Evolutionary conservation across 2,797 vertebrate species (phyloP).

Genomic region (Yasuhikotakia modesta): DNA sequence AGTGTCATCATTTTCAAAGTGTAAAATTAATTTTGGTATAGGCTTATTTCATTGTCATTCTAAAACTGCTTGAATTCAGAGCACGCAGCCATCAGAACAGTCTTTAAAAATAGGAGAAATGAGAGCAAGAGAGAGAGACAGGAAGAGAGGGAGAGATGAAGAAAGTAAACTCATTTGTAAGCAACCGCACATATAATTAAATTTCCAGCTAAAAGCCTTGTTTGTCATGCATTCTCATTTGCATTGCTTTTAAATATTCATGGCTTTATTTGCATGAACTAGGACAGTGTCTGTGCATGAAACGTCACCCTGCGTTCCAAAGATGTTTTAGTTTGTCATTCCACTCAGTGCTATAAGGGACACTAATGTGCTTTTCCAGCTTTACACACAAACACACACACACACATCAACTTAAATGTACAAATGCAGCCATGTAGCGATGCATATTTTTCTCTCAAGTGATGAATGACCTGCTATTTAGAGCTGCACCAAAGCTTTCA

Average conservation of each 20-base stretch:
- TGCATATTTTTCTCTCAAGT: constrained; percentile 1
- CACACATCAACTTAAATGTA: constrained; percentile 13
- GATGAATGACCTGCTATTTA: constrained; percentile 28
- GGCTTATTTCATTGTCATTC: constrained; percentile 2
- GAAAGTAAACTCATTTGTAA: constrained; percentile 74
- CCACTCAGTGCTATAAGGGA: constrained; percentile 42
- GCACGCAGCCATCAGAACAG: constrained; percentile 12
- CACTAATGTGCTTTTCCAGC: constrained; percentile 44
- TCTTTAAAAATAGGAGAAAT: constrained; percentile 13
- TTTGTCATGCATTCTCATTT: constrained; percentile 75
- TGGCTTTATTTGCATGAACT: constrained; percentile 75
- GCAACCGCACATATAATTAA: constrained; percentile 73
- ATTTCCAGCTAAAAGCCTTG: constrained; percentile 77
- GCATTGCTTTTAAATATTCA: constrained; percentile 76
- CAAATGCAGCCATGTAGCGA: constrained; percentile 12
- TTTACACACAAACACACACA: no score
- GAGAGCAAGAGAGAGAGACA: constrained; percentile 56
- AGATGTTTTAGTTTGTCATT: constrained; percentile 48
- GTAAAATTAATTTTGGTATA: background rate
- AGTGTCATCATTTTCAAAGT: background rate
- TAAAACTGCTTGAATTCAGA: constrained; percentile 10
- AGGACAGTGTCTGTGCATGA: constrained; percentile 64
- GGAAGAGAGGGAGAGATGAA: constrained; percentile 43
- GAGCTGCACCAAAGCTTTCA: constrained; percentile 26
- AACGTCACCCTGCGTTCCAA: constrained; percentile 60